These are phyloP conservation scores for Anodontia alba DNA, from an alignment of 2,888 invertebrate genomes.

Conservation along the genomic window DNA sequence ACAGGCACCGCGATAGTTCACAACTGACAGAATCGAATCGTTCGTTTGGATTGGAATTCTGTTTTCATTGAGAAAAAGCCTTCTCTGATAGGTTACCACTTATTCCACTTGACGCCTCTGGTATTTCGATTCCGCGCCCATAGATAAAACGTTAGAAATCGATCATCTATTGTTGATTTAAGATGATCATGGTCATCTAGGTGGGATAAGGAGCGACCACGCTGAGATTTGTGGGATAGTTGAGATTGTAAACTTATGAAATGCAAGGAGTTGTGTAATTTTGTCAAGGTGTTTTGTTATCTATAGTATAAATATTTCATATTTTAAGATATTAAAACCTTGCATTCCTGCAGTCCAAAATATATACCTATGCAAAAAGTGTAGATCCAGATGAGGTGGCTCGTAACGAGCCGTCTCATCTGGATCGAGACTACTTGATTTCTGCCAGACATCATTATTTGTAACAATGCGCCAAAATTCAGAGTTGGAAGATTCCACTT, in stretches of 20 bases:
- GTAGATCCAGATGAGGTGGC: too few relatives aligned
- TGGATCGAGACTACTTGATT: too few relatives aligned
- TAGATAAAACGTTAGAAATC: slow-evolving; percentile 29
- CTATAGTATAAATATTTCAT: too few relatives aligned
- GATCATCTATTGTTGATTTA: slow-evolving; percentile 23
- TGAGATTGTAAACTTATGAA: slow-evolving; percentile 8
- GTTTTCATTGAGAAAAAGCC: slow-evolving; percentile 32
- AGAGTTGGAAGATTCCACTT: too few relatives aligned
- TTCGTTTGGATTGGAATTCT: slow-evolving; percentile 23
- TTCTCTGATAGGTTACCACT: slow-evolving; percentile 14
- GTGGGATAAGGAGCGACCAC: slow-evolving; percentile 1
- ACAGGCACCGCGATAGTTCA: background rate
- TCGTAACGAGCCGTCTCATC: too few relatives aligned
- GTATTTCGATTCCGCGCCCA: slow-evolving; percentile 37
- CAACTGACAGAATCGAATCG: background rate
- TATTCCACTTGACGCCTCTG: slow-evolving; percentile 12
- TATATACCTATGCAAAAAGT: too few relatives aligned
- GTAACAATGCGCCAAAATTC: too few relatives aligned
- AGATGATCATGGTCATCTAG: background rate
- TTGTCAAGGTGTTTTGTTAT: too few relatives aligned
- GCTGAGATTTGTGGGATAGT: slow-evolving; percentile 1
- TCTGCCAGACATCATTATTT: too few relatives aligned
- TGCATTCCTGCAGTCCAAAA: too few relatives aligned
- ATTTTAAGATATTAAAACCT: too few relatives aligned
- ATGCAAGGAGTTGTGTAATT: background rate